Conservation (phyloP, 2,113 vertebrate genomes). For the Antechinus stuartii region DNA sequence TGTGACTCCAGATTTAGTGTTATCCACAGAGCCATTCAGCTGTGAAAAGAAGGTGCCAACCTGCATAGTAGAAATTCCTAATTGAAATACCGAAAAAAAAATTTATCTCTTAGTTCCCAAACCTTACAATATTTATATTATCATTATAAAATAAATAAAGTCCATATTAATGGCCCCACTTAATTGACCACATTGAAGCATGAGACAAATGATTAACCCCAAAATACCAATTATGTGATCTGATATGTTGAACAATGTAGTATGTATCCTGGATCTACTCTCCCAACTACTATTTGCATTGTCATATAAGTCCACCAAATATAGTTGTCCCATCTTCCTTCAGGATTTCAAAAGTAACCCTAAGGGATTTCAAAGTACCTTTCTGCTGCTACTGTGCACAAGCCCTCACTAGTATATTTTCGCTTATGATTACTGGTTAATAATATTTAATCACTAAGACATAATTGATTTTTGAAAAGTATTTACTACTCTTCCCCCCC, state of each 20-base stretch:
- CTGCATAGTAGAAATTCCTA: neutral
- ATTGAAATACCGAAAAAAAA: neutral
- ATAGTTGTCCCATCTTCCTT: neutral
- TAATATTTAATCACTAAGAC: neutral
- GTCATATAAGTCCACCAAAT: neutral
- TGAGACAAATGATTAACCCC: neutral
- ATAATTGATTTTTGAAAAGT: neutral
- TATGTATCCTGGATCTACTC: neutral
- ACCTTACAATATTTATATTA: neutral
- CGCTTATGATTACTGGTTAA: neutral
- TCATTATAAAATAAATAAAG: neutral
- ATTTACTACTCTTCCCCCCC: neutral
- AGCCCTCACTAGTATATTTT: neutral
- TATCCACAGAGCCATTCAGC: neutral
- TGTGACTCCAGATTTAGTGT: neutral
- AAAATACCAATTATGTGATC: neutral
- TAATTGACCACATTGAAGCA: neutral
- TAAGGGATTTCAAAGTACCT: neutral
- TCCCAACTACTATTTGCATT: neutral
- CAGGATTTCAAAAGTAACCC: neutral
- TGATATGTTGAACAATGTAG: neutral
- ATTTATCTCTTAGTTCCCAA: neutral
- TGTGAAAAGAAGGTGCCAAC: neutral
- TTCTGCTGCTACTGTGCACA: neutral
- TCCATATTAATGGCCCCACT: neutral